A percentile compares a stretch with the other conserved stretches of the same genome.
These are phyloP conservation scores for Eolophus roseicapilla DNA, from an alignment of 2,113 vertebrate species.

Conservation along the genomic window DNA sequence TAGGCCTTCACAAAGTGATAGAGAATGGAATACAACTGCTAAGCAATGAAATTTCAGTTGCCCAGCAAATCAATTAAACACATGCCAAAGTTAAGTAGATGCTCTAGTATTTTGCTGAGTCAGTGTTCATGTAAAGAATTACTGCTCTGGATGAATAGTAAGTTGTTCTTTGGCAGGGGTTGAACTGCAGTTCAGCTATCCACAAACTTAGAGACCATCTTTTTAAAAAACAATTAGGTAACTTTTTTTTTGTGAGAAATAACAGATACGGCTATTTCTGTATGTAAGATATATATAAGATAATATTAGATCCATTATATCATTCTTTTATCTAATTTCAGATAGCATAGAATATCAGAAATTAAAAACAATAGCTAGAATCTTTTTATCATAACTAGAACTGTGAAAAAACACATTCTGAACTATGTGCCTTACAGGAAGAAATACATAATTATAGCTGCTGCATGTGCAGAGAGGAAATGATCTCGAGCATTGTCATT, in stretches of 20 bases:
- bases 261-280: neutral
- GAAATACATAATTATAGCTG: neutral
- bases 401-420: neutral
- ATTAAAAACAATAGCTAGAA: neutral
- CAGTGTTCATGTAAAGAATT: neutral
- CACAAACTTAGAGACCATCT: neutral
- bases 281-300: neutral
- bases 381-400: neutral
- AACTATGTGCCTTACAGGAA: neutral
- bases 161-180: neutral
- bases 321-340: neutral
- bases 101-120: neutral
- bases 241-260: neutral
- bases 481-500: neutral
- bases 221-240: neutral
- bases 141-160: neutral
- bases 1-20: neutral
- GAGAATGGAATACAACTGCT: neutral
- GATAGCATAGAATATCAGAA: neutral
- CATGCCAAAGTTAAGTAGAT: neutral
- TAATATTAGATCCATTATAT: neutral
- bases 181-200: neutral
- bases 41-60: neutral
- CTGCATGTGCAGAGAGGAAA: neutral
- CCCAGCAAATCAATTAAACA: neutral